Percentiles rank a stretch among this genome's conserved stretches.
Evolutionary conservation across 2,113 vertebrate species (phyloP).

Genomic region (Furnarius figulus): DNA sequence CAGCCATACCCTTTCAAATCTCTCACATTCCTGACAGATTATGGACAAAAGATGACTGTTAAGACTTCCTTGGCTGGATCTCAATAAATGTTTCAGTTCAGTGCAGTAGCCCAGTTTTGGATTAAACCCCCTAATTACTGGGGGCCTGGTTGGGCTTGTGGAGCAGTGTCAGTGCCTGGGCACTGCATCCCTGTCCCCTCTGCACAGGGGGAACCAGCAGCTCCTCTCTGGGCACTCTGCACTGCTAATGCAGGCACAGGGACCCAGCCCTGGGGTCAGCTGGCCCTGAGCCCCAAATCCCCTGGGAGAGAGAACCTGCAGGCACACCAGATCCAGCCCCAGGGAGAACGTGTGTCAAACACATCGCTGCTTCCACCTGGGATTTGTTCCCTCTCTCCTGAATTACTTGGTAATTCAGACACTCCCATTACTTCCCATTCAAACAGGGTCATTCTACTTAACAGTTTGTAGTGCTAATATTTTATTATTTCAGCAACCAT

Average conservation of each 20-base stretch:
- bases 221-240: background rate
- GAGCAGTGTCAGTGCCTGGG: background rate
- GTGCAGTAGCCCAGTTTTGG: background rate
- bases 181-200: background rate
- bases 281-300: background rate
- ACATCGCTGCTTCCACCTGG: background rate
- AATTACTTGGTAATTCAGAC: background rate
- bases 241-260: background rate
- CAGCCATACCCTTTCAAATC: background rate
- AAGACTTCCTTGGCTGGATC: background rate
- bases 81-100: background rate
- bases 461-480: background rate
- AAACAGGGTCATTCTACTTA: background rate
- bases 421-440: background rate
- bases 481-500: background rate
- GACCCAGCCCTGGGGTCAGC: background rate
- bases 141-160: background rate
- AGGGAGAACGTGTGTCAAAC: background rate
- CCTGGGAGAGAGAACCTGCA: background rate
- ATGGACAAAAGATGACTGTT: background rate
- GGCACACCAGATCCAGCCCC: background rate
- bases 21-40: background rate
- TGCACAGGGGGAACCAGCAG: background rate
- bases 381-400: background rate
- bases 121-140: background rate